Evolutionary conservation across 1,140 invertebrate genomes (phyloP).

Genomic region (Sycobia sp.): DNA sequence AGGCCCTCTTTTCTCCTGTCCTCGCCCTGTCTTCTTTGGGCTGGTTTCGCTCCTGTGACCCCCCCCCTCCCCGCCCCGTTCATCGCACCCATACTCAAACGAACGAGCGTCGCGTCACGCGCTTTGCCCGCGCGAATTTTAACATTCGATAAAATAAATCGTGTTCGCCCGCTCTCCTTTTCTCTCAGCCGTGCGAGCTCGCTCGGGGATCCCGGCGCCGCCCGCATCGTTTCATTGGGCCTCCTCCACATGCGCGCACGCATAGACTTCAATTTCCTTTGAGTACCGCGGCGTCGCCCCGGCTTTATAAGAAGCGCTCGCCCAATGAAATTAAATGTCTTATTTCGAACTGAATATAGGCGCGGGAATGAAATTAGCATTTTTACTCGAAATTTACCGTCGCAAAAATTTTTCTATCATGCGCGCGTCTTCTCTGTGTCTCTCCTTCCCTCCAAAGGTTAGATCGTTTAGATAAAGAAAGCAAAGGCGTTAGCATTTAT

Average conservation of each 20-base stretch:
- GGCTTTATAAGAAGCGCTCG: constrained; percentile 13
- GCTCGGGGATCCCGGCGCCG: constrained; percentile 24
- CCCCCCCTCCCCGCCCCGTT: constrained; percentile 8
- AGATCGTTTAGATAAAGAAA: no score
- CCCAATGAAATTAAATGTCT: constrained; percentile 20
- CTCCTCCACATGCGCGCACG: not conserved
- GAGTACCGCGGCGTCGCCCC: constrained; percentile 10
- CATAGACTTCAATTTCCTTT: constrained; percentile 26
- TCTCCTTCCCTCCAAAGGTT: no score
- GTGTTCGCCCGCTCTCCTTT: constrained; percentile 34
- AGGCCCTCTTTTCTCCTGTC: constrained; percentile 23
- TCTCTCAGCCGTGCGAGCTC: constrained; percentile 38
- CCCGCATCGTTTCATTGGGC: not conserved
- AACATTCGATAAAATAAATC: constrained; percentile 59
- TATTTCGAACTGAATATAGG: constrained; percentile 2
- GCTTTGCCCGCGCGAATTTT: constrained; percentile 50
- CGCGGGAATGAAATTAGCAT: constrained; percentile 15
- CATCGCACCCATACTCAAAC: no score
- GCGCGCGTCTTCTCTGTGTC: no score
- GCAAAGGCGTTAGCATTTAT: no score
- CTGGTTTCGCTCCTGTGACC: not conserved
- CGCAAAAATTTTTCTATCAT: constrained; percentile 2
- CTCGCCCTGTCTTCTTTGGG: not conserved
- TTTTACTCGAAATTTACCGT: constrained; percentile 1
- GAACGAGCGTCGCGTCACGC: not conserved